Conservation (phyloP, 2,113 vertebrate species). For the Tragelaphus imberbis region DNA sequence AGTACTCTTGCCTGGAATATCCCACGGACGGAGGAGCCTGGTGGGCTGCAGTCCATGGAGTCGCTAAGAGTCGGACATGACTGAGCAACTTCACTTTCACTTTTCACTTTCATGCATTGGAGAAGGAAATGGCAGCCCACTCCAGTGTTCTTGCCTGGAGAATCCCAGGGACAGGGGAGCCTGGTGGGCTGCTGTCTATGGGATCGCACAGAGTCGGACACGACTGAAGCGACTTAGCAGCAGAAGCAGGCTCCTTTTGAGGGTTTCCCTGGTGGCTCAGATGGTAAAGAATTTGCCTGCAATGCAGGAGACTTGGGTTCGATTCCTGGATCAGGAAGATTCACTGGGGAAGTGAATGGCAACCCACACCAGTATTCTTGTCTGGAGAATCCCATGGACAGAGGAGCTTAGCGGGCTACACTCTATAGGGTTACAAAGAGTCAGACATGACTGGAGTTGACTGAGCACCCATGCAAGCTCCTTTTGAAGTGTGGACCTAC, state of each 20-base stretch:
- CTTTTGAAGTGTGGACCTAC: background rate
- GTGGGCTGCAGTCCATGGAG: too few species aligned
- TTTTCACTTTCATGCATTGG: too few species aligned
- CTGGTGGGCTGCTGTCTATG: too few species aligned
- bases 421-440: background rate
- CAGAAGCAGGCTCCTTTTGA: background rate
- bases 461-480: background rate
- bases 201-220: too few species aligned
- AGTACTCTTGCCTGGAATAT: too few species aligned
- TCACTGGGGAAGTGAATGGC: background rate
- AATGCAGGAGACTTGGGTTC: background rate
- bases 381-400: background rate
- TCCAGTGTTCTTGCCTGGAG: too few species aligned
- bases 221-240: too few species aligned
- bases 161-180: too few species aligned
- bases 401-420: background rate
- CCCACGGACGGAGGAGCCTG: too few species aligned
- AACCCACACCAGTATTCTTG: background rate
- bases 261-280: background rate
- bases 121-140: too few species aligned
- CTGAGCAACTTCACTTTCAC: too few species aligned
- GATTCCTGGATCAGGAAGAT: background rate
- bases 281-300: background rate
- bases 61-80: too few species aligned
- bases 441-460: background rate